Evolutionary conservation across 2,888 invertebrate genomes (phyloP), one percentile per base, ranked within the genome.

Genomic region (Salpingus planirostris): DNA sequence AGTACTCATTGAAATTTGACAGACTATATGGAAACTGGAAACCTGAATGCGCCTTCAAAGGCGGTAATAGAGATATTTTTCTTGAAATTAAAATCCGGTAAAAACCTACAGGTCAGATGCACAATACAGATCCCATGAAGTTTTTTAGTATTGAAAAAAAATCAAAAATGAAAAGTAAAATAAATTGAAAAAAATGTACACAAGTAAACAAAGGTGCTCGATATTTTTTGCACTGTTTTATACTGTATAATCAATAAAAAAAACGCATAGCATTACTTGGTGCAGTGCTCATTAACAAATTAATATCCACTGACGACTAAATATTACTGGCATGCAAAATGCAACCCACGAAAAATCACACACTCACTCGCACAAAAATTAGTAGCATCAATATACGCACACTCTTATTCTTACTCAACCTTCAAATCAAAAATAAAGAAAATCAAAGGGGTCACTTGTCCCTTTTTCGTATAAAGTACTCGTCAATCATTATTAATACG

Each of bases 261-360:
- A n/a, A 38, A 40, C 43, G 45, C 46, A 49, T 47, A 46, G 48
- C 47, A 41, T 29, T 39, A 43, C 54, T 50, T 48, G 45, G 64
- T 66, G 66, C 66, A 59, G 65, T 65, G 65, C 64, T 62, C 49
- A 50, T 57, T 49, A 57, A 60, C 48, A 60, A 61, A 59, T 62
- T 59, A 62, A 64, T 62, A 64, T 62, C 62, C 62, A 65, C 61
- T 55, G 59, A 64, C 55, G 56, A 52, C 51, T 54, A 58, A 46
- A 50, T 54, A 46, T 51, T 61, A 59, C 59, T 47, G 34, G 52
- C 62, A 64, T 65, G 63, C 64, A 61, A 47, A 42, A 61, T 62
- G 60, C 61, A 62, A 47, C 49, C 50, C 49, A 55, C 46, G 46
- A 35, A 37, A 50, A 49, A 42, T 43, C 42, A 42, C 38, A 49